Base-by-base conservation (phyloP, 2,113 vertebrate genomes). In the Dolichallabes microphthalmus region DNA sequence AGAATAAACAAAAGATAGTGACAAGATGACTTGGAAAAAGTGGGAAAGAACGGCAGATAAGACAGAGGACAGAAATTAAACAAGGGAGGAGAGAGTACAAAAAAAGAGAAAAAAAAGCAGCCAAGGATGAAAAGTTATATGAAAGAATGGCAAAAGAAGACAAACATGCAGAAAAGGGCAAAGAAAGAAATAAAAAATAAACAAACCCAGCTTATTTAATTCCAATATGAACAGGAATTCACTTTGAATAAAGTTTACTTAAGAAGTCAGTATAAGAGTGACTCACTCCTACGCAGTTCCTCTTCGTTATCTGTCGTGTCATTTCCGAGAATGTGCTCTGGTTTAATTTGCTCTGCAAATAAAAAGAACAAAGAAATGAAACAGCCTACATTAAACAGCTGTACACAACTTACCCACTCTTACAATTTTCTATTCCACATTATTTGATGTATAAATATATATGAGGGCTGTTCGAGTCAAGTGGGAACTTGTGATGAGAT, bases 241-340 rank as follows among this genome's bases (percentile, higher is more conserved):
- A 75, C 11, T 52, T 74, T 50, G n/a, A 25, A 50, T 2, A 6
- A 60, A 4, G 58, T 8, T 60, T 50, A 10, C 50, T 1, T 35
- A 15, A 32, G 15, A 55, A 22, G 5, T 52, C n/a, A n/a, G 15
- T 83, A 45, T 15, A 73, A 60, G 4, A 12, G 3, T 4, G 27
- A 71, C 91, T 96, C 93, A 99, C 98, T 96, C 96, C 97, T 96
- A 11, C 92, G 95, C 10, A 95, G 94, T 87, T 98, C 97, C 30
- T 99, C 97, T 2, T 99, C 98, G 57, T 97, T 97, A 80, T 98
- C 96, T 13, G 95, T 92, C 71, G 94, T 95, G 89, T 98, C 97
- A 0, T 96, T 96, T 88, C 97, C 96, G 12, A 98, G 94, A 55
- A 99, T 96, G 86, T 98, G 97, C 84, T 96, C 95, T 5, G 96